Conservation (phyloP, 2,113 vertebrate genomes). For the Macroglossus sobrinus region DNA sequence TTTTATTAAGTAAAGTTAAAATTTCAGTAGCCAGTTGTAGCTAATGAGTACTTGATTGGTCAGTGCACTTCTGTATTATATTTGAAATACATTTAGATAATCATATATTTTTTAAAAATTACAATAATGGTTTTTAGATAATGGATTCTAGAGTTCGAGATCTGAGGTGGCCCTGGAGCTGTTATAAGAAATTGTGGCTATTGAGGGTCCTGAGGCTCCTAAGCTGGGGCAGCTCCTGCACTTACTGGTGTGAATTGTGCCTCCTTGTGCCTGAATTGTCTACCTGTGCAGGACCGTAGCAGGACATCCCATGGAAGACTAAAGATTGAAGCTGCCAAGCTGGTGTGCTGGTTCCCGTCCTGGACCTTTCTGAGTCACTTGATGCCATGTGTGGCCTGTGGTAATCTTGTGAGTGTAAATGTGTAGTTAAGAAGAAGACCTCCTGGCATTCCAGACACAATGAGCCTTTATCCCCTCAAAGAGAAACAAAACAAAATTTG, state of each 20-base stretch:
- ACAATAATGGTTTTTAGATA: neutral
- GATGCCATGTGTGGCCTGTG: neutral
- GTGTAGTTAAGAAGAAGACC: neutral
- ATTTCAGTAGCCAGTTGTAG: neutral
- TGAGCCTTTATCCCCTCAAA: neutral
- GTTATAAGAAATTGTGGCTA: neutral
- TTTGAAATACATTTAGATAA: slow-evolving; percentile 14
- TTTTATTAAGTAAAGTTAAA: neutral
- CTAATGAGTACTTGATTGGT: neutral
- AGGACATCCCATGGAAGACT: neutral
- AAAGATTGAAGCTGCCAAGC: neutral
- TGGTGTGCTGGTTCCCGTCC: neutral
- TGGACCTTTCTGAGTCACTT: neutral
- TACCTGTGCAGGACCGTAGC: neutral
- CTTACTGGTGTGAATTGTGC: neutral
- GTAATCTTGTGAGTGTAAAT: neutral
- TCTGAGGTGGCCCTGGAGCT: neutral
- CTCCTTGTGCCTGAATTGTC: neutral
- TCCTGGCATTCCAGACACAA: neutral
- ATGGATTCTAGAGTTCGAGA: neutral
- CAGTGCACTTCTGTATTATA: neutral
- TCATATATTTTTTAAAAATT: neutral
- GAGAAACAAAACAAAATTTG: neutral
- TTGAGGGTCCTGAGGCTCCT: neutral
- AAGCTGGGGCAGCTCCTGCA: no score